Conservation (phyloP, 2,888 invertebrate species). For the Camponotus fellah region DNA sequence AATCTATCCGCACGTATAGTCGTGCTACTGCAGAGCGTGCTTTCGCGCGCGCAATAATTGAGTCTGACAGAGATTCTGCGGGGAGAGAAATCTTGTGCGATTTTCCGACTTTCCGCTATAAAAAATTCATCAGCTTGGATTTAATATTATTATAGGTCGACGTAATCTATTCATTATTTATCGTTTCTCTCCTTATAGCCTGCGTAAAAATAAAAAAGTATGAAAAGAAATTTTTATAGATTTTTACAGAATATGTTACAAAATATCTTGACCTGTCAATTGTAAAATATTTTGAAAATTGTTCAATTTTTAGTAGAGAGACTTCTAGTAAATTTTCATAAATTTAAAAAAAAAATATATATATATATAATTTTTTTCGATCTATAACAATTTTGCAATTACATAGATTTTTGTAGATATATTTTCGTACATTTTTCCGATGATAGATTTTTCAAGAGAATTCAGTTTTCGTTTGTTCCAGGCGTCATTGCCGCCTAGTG, state of each 20-base stretch:
- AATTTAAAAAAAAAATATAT: neutral
- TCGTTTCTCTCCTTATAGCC: neutral
- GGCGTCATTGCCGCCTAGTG: neutral
- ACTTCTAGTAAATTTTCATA: too few species aligned
- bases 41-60: neutral
- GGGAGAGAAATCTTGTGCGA: neutral
- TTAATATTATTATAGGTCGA: neutral
- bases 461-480: neutral
- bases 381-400: neutral
- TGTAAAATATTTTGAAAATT: neutral
- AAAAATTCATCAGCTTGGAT: neutral
- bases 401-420: neutral
- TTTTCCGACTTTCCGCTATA: neutral
- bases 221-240: neutral
- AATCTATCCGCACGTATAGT: conserved; percentile 9
- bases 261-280: neutral
- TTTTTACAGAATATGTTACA: neutral
- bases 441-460: neutral
- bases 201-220: neutral
- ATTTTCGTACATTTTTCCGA: neutral
- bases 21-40: neutral
- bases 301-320: neutral
- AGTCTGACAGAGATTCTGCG: neutral
- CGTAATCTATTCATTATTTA: neutral
- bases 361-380: neutral